phyloP scores from a whole-genome alignment of 2,113 vertebrate species.

The Actinemys pallida region DNA sequence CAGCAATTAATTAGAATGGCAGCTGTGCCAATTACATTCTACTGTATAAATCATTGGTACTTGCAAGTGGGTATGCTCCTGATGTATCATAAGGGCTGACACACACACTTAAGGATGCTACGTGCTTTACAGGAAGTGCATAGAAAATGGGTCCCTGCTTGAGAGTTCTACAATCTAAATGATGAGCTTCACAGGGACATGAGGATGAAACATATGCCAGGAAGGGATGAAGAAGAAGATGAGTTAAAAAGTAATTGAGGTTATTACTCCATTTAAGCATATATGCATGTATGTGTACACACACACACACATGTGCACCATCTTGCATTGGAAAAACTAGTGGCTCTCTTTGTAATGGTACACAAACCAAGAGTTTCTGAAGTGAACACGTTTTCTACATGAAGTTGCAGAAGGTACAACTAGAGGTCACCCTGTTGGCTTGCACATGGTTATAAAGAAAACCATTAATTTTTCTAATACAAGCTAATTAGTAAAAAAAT shows the following conservation, averaged over 20 bases:
- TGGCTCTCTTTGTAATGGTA: rapidly evolving
- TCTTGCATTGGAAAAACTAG: not conserved
- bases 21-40: not conserved
- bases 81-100: not conserved
- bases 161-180: not conserved
- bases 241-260: not conserved
- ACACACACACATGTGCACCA: not conserved
- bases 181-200: not conserved
- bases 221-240: not conserved
- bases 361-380: not conserved
- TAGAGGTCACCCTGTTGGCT: not conserved
- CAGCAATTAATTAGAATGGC: not conserved
- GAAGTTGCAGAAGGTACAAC: not conserved
- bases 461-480: not conserved
- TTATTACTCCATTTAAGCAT: not conserved
- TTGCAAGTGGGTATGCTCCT: not conserved
- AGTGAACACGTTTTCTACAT: not conserved
- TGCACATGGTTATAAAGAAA: not conserved
- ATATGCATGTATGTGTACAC: not conserved
- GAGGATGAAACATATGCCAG: rapidly evolving
- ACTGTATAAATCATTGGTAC: not conserved
- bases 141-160: not conserved
- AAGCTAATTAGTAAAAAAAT: not conserved
- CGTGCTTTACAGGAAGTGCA: not conserved
- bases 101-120: not conserved